A percentile compares a stretch with the other conserved stretches of the same genome.
Conservation (phyloP, 2,888 invertebrate genomes). For the Microchrysa polita region DNA sequence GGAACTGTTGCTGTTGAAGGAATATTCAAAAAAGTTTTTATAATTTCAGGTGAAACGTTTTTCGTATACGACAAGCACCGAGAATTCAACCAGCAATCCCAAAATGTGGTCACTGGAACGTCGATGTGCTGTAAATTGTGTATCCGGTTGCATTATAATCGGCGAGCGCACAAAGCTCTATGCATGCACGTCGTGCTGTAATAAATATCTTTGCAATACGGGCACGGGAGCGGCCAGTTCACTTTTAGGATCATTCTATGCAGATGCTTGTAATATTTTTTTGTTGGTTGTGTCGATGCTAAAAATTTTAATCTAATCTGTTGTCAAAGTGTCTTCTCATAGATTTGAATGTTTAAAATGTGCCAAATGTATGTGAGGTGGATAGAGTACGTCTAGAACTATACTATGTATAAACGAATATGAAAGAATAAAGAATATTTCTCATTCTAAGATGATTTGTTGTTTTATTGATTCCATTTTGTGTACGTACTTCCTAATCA, state of each 20-base stretch:
- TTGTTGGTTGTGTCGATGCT: slow-evolving; percentile 22
- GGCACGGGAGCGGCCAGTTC: slow-evolving; percentile 67
- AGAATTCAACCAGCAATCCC: slow-evolving; percentile 78
- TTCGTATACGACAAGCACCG: slow-evolving; percentile 84
- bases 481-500: slow-evolving; percentile 45
- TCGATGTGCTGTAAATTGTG: slow-evolving; percentile 84
- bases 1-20: too few species aligned
- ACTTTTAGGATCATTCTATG: neutral
- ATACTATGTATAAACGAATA: slow-evolving; percentile 35
- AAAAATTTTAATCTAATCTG: neutral
- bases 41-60: slow-evolving; percentile 74
- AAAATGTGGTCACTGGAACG: slow-evolving; percentile 86
- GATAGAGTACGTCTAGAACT: neutral
- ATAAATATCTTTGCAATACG: slow-evolving; percentile 79
- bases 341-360: neutral
- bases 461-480: neutral
- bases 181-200: slow-evolving; percentile 88
- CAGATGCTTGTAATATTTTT: neutral
- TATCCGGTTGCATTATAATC: slow-evolving; percentile 88
- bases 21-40: too few species aligned
- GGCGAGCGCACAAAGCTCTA: slow-evolving; percentile 89
- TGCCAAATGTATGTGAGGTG: slow-evolving; percentile 19
- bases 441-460: neutral
- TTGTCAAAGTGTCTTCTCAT: neutral
- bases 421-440: slow-evolving; percentile 28